Conservation (phyloP, 2,797 vertebrate genomes). For the Sitta carolinensis region DNA sequence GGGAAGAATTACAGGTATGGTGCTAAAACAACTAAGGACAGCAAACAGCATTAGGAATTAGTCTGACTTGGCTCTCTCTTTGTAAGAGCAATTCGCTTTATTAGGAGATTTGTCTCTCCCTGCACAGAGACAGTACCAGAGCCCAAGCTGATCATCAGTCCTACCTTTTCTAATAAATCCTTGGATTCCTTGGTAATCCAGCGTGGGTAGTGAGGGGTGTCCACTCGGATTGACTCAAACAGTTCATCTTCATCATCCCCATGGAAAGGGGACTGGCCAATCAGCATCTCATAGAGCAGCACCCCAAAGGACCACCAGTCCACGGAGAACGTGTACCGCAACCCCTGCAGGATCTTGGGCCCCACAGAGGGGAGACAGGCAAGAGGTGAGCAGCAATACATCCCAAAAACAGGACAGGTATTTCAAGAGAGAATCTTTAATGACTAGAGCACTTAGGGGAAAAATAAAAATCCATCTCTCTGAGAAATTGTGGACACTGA, state of each 20-base stretch:
- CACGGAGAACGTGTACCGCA: conserved; percentile 94
- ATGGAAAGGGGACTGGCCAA: conserved; percentile 97
- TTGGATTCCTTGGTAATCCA: conserved; percentile 96
- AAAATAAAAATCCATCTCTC: not conserved
- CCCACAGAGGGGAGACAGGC: accelerated
- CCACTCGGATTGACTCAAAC: conserved; percentile 93
- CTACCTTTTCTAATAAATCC: conserved; percentile 90
- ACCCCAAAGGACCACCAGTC: conserved; percentile 99
- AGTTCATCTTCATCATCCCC: conserved; percentile 95
- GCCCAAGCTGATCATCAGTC: accelerated
- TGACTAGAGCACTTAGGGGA: not conserved
- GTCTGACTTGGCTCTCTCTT: not conserved
- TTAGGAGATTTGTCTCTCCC: not conserved
- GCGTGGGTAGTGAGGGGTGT: conserved; percentile 90
- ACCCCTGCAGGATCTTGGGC: conserved; percentile 88
- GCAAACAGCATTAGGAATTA: not conserved
- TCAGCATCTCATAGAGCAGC: conserved; percentile 96
- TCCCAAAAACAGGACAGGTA: not conserved
- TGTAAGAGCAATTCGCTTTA: not conserved
- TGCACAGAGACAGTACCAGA: accelerated
- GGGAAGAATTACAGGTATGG: no score
- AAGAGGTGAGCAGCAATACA: not conserved
- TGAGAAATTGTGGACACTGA: not conserved
- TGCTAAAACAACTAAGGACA: not conserved
- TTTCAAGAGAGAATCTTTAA: not conserved